Evolutionary conservation across 1,140 invertebrate species (phyloP), one percentile per base, ranked within the genome.

Genomic region (Leguminivora glycinivorella): DNA sequence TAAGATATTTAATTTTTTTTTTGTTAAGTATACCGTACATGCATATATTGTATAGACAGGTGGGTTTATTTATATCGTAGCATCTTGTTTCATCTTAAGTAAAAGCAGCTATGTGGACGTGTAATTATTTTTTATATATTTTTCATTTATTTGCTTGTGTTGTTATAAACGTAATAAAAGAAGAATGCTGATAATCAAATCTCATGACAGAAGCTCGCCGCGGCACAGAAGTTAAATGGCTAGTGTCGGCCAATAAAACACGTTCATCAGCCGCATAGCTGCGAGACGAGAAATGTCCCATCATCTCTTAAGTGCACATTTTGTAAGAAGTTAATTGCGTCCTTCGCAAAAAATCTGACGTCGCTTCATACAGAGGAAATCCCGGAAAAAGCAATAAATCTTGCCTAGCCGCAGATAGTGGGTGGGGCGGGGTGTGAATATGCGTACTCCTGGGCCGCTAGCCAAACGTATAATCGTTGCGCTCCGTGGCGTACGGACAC

Each of bases 371-470:
- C 58, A 63, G 25, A 79, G 79, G 80, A 84, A 83, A 85, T 86
- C 82, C 78, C 80, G 83, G 84, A 82, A 87, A 85, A 85, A 74
- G 80, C 72, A 80, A 87, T 87, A 87, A 85, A 88, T 88, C 79
- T 83, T 81, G 77, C 68, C 79, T 82, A 80, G 76, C 79, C 76
- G 76, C 81, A 80, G 84, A 83, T 83, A 83, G 78, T 83, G 80
- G 40, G 34, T 69, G 73, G 68, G 68, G 71, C 43, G 75, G 76
- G 63, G 70, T 71, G 75, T 76, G 75, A 73, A 72, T 52, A 52
- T 75, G 74, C 75, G 74, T 79, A 74, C 75, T 80, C 71, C 76
- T n/a, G n/a, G n/a, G n/a, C n/a, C n/a, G n/a, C n/a, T n/a, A n/a
- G n/a, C n/a, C n/a, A n/a, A n/a, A n/a, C n/a, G n/a, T n/a, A n/a